Base-by-base conservation (phyloP, 1,140 invertebrate species). In the Zaprionus davidi region DNA sequence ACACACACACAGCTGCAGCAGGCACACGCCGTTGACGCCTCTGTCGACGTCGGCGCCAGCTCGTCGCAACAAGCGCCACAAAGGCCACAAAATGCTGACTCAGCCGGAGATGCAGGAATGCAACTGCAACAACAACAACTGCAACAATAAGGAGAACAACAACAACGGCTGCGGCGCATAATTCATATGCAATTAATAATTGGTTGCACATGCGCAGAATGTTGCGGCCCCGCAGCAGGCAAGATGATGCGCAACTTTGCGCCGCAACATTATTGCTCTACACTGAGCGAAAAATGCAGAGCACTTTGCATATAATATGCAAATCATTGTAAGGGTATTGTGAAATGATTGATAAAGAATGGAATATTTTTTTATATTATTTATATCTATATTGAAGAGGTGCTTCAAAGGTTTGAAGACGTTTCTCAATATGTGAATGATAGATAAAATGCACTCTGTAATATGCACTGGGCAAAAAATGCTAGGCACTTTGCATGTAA, bases 141-240 rank as follows among this genome's bases (percentile, higher is more conserved):
- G 36, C 66, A 63, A 46, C 69, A 68, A 34, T 55, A 58, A 57
- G 34, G 55, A 15, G 20, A 36, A 28, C 17, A 66, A 66, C 53
- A 66, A 59, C 49, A 38, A 60, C 46, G 38, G 20, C 69, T 49
- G 38, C 63, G 71, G 70, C 70, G 71, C 79, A 80, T 78, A 82
- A 84, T 82, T 84, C 88, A 91, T 91, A 91, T 82, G 88, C 88
- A 91, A 91, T 91, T 91, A 91, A 91, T 91, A 88, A 91, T 91
- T 91, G 88, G 81, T 88, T 88, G 88, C 87, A 86, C 87, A 82
- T 78, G 83, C 87, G 82, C 82, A 84, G 69, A 79, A 73, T 77
- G 79, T 79, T 58, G 83, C 82, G 26, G 71, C 53, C 70, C 78
- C 70, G 80, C 83, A 80, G 84, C 84, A 86, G n/a, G 46, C 46